Evolutionary conservation across 1,140 invertebrate species (phyloP).

Genomic region (Leptopilina boulardi): DNA sequence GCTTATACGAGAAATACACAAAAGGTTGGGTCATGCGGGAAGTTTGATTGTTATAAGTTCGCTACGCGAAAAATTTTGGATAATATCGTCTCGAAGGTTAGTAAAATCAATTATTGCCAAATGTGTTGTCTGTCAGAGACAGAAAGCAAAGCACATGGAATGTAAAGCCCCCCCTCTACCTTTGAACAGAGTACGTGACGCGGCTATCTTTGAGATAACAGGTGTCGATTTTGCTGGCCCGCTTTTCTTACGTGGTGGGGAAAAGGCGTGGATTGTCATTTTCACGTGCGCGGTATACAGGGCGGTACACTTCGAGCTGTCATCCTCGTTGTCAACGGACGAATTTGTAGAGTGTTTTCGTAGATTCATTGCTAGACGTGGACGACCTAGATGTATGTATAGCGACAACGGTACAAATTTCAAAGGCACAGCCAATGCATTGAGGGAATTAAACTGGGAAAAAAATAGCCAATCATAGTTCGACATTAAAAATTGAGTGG

Average conservation of each 20-base stretch:
- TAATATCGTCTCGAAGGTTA: constrained; percentile 22
- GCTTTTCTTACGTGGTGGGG: constrained; percentile 45
- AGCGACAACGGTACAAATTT: constrained; percentile 71
- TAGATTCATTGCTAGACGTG: constrained; percentile 52
- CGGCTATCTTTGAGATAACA: neutral
- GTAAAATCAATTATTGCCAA: constrained; percentile 10
- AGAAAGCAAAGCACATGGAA: constrained; percentile 17
- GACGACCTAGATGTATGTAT: constrained; percentile 63
- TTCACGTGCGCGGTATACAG: constrained; percentile 58
- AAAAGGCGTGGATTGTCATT: constrained; percentile 56
- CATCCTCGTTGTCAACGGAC: constrained; percentile 49
- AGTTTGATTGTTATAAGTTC: neutral
- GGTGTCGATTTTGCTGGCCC: constrained; percentile 57
- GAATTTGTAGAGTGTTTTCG: constrained; percentile 48
- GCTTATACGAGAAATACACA: neutral
- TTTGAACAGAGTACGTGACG: neutral
- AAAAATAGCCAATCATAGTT: constrained; percentile 44
- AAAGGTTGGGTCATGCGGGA: neutral
- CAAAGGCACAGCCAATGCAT: constrained; percentile 53
- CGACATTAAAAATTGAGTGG: constrained; percentile 61
- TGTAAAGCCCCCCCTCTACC: neutral
- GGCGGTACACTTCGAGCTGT: constrained; percentile 45
- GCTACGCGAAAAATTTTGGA: constrained; percentile 37
- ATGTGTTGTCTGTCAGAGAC: constrained; percentile 29
- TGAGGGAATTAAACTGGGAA: constrained; percentile 61